Base-by-base conservation (phyloP, 1,140 invertebrate species). In the Hyphantria cunea region DNA sequence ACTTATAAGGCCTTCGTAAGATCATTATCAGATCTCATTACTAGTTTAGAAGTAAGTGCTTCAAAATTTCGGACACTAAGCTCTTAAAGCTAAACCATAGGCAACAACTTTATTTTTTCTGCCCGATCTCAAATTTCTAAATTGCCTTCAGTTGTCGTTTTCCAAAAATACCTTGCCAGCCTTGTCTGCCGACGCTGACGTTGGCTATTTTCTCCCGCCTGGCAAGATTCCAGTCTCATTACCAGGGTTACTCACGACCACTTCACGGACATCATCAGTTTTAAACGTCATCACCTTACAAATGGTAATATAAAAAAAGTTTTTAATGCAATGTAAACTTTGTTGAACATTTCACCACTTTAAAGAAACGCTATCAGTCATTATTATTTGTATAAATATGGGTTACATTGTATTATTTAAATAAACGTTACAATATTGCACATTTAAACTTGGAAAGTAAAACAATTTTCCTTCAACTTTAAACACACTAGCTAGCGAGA, bases 141-240 rank as follows among this genome's bases (percentile, higher is more conserved):
- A 44, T n/a, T n/a, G 12, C 10, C 53, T 47, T 47, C 39, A 25
- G 15, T 45, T 48, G 32, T 6, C 45, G 31, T 31, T 34, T 59
- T 59, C 55, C 45, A 49, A 48, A 59, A 59, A 59, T 49, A 48
- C 55, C 37, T 7, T 39, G 3, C 44, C 55, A 25, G 45, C 47
- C 42, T 59, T 59, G 55, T 44, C 55, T 59, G 49, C 47, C 11
- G 34, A 49, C 37, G 45, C 34, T 49, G 55, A 59, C 55, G 55
- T 37, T 49, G 47, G 44, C 55, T 59, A 59, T 59, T 59, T 48
- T 41, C 15, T 48, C 31, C 15, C 14, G 13, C n/a, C 42, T 49
- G 55, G 55, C 55, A 59, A 39, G 44, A 41, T 59, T 59, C 55
- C 55, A 59, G 55, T 6, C 45, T 59, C 15, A 12, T 25, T 59